phyloP scores from a whole-genome alignment of 2,113 vertebrate species.

The Anolis carolinensis region DNA sequence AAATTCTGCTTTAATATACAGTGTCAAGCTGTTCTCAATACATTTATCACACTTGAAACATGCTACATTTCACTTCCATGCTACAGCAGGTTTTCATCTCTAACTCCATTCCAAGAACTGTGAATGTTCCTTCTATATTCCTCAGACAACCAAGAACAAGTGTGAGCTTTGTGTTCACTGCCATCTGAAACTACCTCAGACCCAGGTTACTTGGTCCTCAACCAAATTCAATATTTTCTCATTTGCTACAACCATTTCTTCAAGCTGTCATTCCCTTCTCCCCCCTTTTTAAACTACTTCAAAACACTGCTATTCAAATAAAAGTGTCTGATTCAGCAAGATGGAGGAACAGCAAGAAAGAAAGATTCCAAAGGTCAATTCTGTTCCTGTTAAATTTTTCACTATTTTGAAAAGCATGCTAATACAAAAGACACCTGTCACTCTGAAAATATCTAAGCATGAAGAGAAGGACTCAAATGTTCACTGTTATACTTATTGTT shows the following conservation, averaged over 20 bases:
- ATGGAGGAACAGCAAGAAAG: constrained; percentile 1
- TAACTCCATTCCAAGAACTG: constrained; percentile 19
- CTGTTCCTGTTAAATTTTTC: not conserved
- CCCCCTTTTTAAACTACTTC: not conserved
- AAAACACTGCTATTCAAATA: constrained; percentile 10
- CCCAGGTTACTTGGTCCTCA: constrained; percentile 2
- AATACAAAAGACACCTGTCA: constrained; percentile 13
- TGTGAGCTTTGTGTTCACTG: constrained; percentile 3
- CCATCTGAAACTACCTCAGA: not conserved
- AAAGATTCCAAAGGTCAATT: not conserved
- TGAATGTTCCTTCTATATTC: constrained; percentile 24
- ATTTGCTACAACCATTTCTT: constrained; percentile 18
- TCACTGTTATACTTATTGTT: constrained; percentile 19
- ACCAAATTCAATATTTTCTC: constrained; percentile 2
- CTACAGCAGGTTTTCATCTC: constrained; percentile 5
- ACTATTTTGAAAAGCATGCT: constrained; percentile 21
- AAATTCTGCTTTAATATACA: not conserved
- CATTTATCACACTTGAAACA: not conserved
- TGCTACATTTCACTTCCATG: not conserved
- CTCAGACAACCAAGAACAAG: not conserved
- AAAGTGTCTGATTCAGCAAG: constrained; percentile 22
- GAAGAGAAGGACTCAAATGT: not conserved
- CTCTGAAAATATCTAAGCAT: constrained; percentile 13
- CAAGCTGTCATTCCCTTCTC: not conserved
- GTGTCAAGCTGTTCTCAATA: not conserved